Evolutionary conservation across 2,888 invertebrate species (phyloP).

Genomic region (Agrotis exclamationis): DNA sequence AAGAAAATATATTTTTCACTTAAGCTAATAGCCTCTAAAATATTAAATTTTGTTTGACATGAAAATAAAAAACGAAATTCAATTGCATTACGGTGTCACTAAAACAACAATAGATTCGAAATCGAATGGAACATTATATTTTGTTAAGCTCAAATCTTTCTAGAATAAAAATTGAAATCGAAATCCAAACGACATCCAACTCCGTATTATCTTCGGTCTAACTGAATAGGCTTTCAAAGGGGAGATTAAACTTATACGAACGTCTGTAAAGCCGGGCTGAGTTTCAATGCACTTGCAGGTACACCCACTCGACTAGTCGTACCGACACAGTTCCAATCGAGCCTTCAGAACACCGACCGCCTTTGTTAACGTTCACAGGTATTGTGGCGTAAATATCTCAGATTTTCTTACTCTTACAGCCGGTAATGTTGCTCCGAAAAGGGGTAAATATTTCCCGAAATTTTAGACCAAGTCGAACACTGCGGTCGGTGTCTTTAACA

Average conservation of each 20-base stretch:
- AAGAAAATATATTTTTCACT: not conserved
- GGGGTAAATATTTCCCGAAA: conserved; percentile 35
- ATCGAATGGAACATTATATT: conserved; percentile 3
- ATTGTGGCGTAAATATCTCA: conserved; percentile 51
- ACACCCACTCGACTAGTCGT: conserved; percentile 11
- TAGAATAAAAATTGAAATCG: conserved; percentile 39
- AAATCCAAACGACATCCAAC: conserved; percentile 36
- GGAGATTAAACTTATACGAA: conserved; percentile 55
- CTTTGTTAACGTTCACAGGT: conserved; percentile 52
- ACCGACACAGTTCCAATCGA: conserved; percentile 43
- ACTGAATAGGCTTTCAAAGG: conserved; percentile 67
- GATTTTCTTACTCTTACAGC: conserved; percentile 41
- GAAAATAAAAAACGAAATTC: conserved; percentile 11
- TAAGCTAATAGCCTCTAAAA: conserved; percentile 30
- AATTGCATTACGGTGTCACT: not conserved
- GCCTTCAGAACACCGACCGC: conserved; percentile 27
- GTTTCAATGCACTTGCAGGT: conserved; percentile 57
- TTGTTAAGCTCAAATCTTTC: conserved; percentile 2
- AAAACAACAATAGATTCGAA: not conserved
- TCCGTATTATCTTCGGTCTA: conserved; percentile 50
- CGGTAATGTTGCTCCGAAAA: conserved; percentile 34
- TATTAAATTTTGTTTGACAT: conserved; percentile 9
- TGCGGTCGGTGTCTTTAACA: conserved; percentile 45
- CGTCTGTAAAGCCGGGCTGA: conserved; percentile 41
- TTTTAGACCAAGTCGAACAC: conserved; percentile 28